Base-by-base conservation (phyloP, 2,797 vertebrate species). In the Gallinago nigripennis region DNA sequence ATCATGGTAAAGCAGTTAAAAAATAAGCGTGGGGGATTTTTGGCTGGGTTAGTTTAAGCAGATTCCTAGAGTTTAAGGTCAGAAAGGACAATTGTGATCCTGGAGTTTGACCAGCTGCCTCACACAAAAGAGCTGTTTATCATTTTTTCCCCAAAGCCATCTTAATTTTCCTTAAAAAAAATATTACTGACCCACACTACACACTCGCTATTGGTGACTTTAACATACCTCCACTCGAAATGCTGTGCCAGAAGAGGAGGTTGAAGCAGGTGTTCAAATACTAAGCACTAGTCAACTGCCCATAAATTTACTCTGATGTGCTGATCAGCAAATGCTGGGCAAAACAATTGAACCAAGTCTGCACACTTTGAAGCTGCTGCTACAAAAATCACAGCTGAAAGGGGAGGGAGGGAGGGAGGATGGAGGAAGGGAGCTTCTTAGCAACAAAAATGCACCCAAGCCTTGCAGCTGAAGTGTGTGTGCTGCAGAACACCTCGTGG, bases 201-300 rank as follows among this genome's bases (percentile, higher is more conserved):
- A 10, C 35, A 61, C 9, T 6, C 1, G 0, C 31, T 85, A 1
- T 15, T 3, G 2, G 37, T 56, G 51, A 71, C 64, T 91, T 68
- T 48, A 85, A 61, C 68, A 56, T 91, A 53, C 43, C 61, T 94
- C 81, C 81, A 31, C 64, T 75, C 39, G 39, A 41, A 69, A 58
- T 86, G 35, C 45, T 19, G 79, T 33, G 46, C 81, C 87, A 93
- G 70, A 69, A 66, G 72, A 95, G 61, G 71, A 94, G 75, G 81
- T 51, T 9, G 57, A 80, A 94, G 82, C 82, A 96, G 95, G 82
- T 92, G 90, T 94, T 93, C 95, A 91, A 95, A 94, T 31, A 86
- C 90, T 83, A 68, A 66, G 71, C 51, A 21, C 80, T 54, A 88
- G 37, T 69, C 46, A 72, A 86, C 39, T 88, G 30, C 45, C 79